Evolutionary conservation across 2,888 invertebrate species (phyloP), one percentile per base, ranked within the genome.

Genomic region (Andrena bucephala): DNA sequence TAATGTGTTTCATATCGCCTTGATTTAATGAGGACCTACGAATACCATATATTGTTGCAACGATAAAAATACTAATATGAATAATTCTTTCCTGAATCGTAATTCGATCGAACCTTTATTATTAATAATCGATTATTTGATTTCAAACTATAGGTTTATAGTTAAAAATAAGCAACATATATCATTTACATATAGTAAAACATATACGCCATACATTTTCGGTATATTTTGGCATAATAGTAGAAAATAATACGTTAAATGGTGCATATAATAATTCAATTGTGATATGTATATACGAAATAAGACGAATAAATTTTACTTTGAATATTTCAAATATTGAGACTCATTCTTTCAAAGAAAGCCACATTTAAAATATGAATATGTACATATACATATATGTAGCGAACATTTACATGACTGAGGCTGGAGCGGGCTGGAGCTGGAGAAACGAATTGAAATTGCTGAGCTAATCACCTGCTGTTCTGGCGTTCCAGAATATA

Each of bases 261-360:
- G 42, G 42, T 16, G 20, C 42, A 54, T 52, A 27, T 65, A 20
- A 8, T 65, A 65, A 59, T 24, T 24, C 65, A 59, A 65, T 48
- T 66, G 65, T 73, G 73, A 73, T 66, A 66, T 66, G 59, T 65
- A 73, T 65, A 66, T 48, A 73, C 16, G 33, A 36, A 72, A 33
- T 54, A 50, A 31, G 54, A 65, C 54, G 20, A 72, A 65, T 33
- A 63, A 50, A 31, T 65, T 72, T 72, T 36, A 65, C 20, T n/a
- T 50, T 24, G 27, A 33, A 20, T 50, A 24, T 65, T 63, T 50
- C 27, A 6, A 42, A 24, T 31, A 42, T 42, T 13, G 42, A 42
- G 7, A 20, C 20, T 57, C 31, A n/a, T 33, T 31, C 33, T 36
- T 24, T 33, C 16, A 16, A 42, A 16, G 42, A 16, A 36, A 33